phyloP scores from a whole-genome alignment of 2,888 invertebrate genomes.

The Ptilodon capucinus region DNA sequence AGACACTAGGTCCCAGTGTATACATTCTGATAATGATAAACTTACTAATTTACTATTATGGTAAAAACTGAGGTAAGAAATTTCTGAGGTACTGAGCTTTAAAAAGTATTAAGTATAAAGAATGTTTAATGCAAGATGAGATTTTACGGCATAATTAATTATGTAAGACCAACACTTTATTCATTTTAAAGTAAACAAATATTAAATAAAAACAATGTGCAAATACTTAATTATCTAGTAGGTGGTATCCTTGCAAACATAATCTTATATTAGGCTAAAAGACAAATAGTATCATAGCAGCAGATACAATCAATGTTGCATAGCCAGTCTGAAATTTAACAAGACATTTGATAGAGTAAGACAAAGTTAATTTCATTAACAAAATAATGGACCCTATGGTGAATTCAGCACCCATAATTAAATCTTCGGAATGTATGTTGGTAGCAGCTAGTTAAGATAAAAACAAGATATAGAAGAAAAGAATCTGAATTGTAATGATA shows the following conservation, averaged over 20 bases:
- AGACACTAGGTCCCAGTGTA: too few species aligned
- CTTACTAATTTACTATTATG: too few species aligned
- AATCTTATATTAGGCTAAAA: neutral
- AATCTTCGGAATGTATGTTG: neutral
- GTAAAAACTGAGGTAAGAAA: too few species aligned
- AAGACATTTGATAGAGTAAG: neutral
- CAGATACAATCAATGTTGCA: too few species aligned
- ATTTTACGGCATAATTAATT: neutral
- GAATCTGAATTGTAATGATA: too few species aligned
- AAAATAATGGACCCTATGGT: neutral
- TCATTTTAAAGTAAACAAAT: neutral
- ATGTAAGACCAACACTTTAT: neutral
- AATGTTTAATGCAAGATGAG: neutral
- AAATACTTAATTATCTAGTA: constrained; percentile 3
- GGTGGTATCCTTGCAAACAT: neutral
- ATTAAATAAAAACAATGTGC: neutral
- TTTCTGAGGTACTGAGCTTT: too few species aligned
- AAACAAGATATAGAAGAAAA: too few species aligned
- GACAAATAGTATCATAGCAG: neutral
- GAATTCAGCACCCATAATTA: neutral
- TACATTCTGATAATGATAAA: too few species aligned
- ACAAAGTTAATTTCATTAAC: neutral
- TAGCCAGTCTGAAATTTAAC: too few species aligned
- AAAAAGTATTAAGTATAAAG: neutral
- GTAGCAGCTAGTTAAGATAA: neutral